A percentile compares a stretch with the other conserved stretches of the same genome.
Evolutionary conservation across 2,888 invertebrate genomes (phyloP).

Genomic region (Phrixothrix hirtus): DNA sequence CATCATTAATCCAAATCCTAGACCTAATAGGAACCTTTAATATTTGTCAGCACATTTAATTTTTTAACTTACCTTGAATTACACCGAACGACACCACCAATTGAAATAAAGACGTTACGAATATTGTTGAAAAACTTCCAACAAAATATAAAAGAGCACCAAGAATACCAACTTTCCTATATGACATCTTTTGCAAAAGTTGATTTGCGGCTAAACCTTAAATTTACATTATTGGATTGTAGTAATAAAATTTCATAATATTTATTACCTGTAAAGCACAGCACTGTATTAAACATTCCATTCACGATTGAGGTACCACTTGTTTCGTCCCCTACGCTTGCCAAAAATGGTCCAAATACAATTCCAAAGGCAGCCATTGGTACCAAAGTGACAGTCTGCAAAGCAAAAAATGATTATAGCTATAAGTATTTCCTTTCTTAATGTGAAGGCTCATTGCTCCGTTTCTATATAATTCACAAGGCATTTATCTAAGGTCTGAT

Average conservation of each 20-base stretch:
- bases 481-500: no score
- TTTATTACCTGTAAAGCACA: conserved; percentile 65
- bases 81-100: conserved; percentile 68
- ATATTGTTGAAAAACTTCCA: conserved; percentile 66
- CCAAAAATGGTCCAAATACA: conserved; percentile 70
- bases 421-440: neutral
- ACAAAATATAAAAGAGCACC: conserved; percentile 67
- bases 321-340: conserved; percentile 67
- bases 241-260: no score
- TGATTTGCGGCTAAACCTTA: conserved; percentile 70
- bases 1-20: conserved; percentile 73
- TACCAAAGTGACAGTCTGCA: conserved; percentile 51
- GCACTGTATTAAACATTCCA: conserved; percentile 68
- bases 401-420: neutral
- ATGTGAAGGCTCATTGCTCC: no score
- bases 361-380: conserved; percentile 72
- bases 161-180: conserved; percentile 67
- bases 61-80: conserved; percentile 59
- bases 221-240: conserved; percentile 35
- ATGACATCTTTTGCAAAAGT: conserved; percentile 67
- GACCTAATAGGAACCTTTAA: no score
- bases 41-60: conserved; percentile 14
- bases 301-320: conserved; percentile 72
- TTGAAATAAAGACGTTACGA: conserved; percentile 65
- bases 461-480: no score